phyloP scores from a whole-genome alignment of 1,140 invertebrate species.

The Orchestia grillus region DNA sequence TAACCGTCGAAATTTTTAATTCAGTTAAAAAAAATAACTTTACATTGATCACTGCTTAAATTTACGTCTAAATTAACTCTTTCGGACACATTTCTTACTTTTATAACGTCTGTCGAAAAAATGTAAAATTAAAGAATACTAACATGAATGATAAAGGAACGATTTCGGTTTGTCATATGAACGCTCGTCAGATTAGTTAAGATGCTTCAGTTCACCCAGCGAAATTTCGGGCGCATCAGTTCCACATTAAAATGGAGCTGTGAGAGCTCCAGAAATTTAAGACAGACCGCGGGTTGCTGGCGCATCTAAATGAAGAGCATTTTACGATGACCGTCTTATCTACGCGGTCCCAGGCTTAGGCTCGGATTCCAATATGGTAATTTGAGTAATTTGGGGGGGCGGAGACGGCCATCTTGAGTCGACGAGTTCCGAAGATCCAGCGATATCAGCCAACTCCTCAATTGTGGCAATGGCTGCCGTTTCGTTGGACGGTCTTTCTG shows the following conservation, averaged over 20 bases:
- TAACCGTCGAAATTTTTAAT: not conserved
- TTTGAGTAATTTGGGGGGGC: slow-evolving; percentile 18
- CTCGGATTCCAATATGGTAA: slow-evolving; percentile 52
- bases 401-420: slow-evolving; percentile 42
- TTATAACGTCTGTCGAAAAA: not conserved
- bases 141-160: not conserved
- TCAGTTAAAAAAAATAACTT: not conserved
- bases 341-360: slow-evolving; percentile 17
- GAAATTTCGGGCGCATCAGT: not conserved
- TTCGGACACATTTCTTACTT: not conserved
- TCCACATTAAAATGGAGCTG: not conserved
- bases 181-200: not conserved
- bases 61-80: not conserved
- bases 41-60: not conserved
- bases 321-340: not conserved
- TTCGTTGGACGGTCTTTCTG: slow-evolving; percentile 37
- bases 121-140: not conserved
- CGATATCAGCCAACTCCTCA: slow-evolving; percentile 55
- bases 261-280: not conserved
- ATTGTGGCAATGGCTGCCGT: slow-evolving; percentile 57
- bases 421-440: slow-evolving; percentile 44
- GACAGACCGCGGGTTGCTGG: not conserved
- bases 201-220: not conserved
- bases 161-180: not conserved
- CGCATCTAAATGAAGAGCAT: not conserved